Evolutionary conservation across 1,140 invertebrate genomes (phyloP), one percentile per base, ranked within the genome.

Genomic region (Leguminivora glycinivorella): DNA sequence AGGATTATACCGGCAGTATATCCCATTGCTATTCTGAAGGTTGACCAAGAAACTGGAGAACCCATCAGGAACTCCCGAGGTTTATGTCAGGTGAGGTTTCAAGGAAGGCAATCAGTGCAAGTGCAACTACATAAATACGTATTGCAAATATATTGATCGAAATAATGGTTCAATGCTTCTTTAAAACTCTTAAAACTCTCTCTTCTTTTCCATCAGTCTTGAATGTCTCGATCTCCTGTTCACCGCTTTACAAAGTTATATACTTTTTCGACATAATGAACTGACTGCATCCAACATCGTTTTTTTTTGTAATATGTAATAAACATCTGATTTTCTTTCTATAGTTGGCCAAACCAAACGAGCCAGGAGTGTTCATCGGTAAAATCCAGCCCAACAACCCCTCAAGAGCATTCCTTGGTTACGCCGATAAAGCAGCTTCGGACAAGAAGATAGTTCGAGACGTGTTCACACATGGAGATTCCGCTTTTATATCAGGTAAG

Each of bases 361-460:
- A 99, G 89, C 96, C 98, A 1, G 99, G 99, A 43, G 98, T 99
- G 71, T 97, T 99, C 84, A 97, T 99, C 31, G 99, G 98, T 0
- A 99, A 98, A 93, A 99, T 99, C 77, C 93, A 96, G 43, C 95
- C 95, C 17, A 95, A 95, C 72, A 96, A 97, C 92, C 96, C 96
- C 9, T 93, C 95, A 0, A 92, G 96, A 74, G 96, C 95, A 34
- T 98, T 96, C 84, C 92, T 97, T 25, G 96, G 99, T 19, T 99
- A 99, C 87, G 97, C 98, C 0, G 97, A 99, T 89, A 94, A 97
- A 82, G 95, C 95, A 69, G 98, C 98, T 4, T 99, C 98, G 0
- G 94, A 96, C 63, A 99, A 98, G 89, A 99, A 99, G 91, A 92
- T 99, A 52, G 95, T 98, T 0, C 85, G 92, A 34, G 94, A 99